A percentile compares a stretch with the other conserved stretches of the same genome.
Evolutionary conservation across 2,113 vertebrate genomes (phyloP).

Genomic region (Donacobius atricapilla): DNA sequence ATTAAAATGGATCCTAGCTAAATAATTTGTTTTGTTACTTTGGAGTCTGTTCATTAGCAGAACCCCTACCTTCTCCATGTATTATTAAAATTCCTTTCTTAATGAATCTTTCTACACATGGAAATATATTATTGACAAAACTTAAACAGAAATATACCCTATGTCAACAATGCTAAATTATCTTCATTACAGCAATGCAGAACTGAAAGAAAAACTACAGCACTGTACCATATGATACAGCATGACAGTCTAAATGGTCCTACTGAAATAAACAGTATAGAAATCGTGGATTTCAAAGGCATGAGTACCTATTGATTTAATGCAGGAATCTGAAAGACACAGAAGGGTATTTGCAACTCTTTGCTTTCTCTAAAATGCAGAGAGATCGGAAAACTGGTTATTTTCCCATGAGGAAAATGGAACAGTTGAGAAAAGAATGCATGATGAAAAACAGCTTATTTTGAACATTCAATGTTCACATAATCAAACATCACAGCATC

Average conservation of each 20-base stretch:
- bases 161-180: slow-evolving; percentile 17
- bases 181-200: neutral
- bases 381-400: neutral
- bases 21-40: neutral
- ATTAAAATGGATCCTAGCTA: neutral
- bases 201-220: neutral
- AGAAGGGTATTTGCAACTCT: neutral
- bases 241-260: neutral
- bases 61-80: neutral
- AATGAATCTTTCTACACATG: neutral
- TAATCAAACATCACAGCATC: neutral
- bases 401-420: neutral
- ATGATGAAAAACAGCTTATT: neutral
- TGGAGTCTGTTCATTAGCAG: neutral
- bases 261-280: neutral
- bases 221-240: neutral
- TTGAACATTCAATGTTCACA: neutral
- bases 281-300: slow-evolving; percentile 10
- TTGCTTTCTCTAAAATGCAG: neutral
- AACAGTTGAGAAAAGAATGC: neutral
- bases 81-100: neutral
- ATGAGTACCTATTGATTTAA: neutral
- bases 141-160: neutral
- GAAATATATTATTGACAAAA: slow-evolving; percentile 26
- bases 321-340: neutral